These are phyloP conservation scores for Dipodomys stephensi DNA, from an alignment of 2,113 vertebrate species.

Conservation along the genomic window DNA sequence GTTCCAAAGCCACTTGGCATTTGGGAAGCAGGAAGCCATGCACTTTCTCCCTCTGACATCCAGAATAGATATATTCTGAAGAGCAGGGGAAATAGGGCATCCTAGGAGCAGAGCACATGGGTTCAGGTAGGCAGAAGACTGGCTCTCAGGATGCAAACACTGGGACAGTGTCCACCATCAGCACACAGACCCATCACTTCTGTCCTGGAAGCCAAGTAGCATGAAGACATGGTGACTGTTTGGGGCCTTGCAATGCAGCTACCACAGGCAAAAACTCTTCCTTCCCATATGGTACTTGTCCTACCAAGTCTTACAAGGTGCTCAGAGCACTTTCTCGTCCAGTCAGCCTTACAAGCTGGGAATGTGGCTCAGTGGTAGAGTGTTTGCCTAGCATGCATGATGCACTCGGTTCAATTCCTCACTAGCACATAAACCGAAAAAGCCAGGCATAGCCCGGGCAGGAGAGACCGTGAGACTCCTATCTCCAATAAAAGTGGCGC, in stretches of 20 bases:
- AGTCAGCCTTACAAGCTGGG: neutral
- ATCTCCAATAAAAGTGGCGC: no score
- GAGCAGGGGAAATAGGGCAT: neutral
- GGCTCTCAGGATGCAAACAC: neutral
- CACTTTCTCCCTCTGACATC: neutral
- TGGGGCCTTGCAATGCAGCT: neutral
- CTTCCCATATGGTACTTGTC: neutral
- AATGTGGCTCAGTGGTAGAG: no score
- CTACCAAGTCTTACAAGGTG: neutral
- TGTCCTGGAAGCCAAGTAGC: neutral
- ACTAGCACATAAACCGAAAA: no score
- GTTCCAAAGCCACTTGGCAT: neutral
- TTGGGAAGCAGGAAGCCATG: neutral
- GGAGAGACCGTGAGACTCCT: no score
- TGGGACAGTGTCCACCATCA: neutral
- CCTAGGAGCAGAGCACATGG: neutral
- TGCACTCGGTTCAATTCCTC: no score
- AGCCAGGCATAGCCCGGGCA: no score
- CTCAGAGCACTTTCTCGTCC: neutral
- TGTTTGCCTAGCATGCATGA: no score
- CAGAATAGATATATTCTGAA: neutral
- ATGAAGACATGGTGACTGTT: fast-evolving
- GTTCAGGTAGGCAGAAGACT: neutral
- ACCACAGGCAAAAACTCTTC: neutral
- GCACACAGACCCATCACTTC: neutral